These are phyloP conservation scores for Lepidurus apus DNA, from an alignment of 1,140 invertebrate species.

Conservation along the genomic window DNA sequence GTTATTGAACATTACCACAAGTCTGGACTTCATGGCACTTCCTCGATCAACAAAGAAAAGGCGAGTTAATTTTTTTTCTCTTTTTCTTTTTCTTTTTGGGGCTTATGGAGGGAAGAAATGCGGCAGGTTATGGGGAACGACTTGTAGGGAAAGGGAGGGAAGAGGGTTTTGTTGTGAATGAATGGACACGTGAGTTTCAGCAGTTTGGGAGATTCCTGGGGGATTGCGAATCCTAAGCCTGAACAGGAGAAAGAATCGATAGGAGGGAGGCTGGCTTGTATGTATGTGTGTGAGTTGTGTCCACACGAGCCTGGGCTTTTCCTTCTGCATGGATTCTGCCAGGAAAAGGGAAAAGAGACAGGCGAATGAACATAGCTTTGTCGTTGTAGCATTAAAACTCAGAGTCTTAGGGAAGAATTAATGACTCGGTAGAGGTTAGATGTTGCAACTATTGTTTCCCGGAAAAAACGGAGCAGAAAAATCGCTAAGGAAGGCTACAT, in stretches of 20 bases:
- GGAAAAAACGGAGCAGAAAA: no score
- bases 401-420: no score
- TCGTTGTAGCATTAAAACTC: no score
- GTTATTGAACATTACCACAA: constrained; percentile 73
- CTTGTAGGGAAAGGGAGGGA: background rate
- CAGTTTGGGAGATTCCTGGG: background rate
- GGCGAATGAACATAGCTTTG: background rate
- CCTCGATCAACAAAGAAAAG: constrained; percentile 29
- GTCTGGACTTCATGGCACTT: constrained; percentile 38
- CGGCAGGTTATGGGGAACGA: no score
- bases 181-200: background rate
- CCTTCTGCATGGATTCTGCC: background rate
- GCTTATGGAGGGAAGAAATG: background rate
- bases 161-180: background rate
- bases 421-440: no score
- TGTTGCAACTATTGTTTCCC: no score
- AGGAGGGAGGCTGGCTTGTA: background rate
- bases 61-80: background rate
- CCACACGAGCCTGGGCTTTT: background rate
- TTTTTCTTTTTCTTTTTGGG: background rate
- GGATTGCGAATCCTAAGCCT: background rate
- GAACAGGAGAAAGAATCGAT: constrained; percentile 8
- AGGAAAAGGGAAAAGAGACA: background rate
- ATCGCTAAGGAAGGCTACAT: no score
- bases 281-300: background rate